These are phyloP conservation scores for Nasua narica DNA, from an alignment of 2,797 vertebrate genomes.

Conservation along the genomic window DNA sequence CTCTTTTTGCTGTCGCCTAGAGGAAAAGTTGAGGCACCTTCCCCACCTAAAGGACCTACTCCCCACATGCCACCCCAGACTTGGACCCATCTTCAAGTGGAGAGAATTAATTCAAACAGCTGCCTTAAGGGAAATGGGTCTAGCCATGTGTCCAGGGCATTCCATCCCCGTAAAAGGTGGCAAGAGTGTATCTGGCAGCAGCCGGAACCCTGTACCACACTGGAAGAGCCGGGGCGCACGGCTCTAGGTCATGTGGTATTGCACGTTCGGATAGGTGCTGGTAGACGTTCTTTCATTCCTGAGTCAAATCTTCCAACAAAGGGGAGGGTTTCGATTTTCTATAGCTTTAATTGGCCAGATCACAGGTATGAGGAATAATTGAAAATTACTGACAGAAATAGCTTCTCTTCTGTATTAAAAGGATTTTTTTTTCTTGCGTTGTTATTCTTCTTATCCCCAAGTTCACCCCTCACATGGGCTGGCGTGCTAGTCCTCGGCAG, in stretches of 20 bases:
- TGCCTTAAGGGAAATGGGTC: neutral
- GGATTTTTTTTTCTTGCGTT: neutral
- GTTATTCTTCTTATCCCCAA: neutral
- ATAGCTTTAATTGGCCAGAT: neutral
- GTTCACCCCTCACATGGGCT: neutral
- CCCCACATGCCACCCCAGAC: neutral
- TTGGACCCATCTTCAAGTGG: neutral
- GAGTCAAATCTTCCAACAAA: neutral
- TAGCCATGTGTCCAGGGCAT: neutral
- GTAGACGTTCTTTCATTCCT: neutral
- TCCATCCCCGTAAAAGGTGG: neutral
- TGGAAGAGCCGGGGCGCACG: too few species aligned
- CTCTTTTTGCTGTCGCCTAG: neutral
- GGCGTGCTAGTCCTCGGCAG: neutral
- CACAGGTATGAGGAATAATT: neutral
- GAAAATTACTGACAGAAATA: neutral
- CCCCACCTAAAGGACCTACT: neutral
- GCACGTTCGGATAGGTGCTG: neutral
- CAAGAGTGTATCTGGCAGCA: neutral
- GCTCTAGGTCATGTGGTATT: neutral
- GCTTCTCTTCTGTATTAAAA: neutral
- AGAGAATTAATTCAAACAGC: neutral
- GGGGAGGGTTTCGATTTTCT: neutral
- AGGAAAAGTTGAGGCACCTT: neutral
- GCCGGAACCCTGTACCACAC: neutral